phyloP scores from a whole-genome alignment of 2,113 vertebrate species.

The Aplodontia rufa region DNA sequence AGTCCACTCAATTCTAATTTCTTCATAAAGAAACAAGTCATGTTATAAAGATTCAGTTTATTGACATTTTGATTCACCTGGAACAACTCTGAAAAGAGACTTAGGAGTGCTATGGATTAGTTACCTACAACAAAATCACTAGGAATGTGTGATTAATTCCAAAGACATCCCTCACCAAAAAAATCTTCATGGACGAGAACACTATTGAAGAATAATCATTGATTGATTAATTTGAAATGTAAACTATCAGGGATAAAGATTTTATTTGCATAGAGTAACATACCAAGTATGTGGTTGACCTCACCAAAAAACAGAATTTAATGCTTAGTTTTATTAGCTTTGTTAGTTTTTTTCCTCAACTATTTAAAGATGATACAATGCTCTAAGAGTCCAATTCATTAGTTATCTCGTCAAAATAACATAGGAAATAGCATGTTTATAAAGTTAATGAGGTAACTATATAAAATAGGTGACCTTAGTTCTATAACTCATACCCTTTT shows the following conservation, averaged over 20 bases:
- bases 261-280: background rate
- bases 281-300: background rate
- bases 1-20: background rate
- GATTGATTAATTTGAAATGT: background rate
- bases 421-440: background rate
- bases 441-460: background rate
- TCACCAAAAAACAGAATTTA: background rate
- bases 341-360: slow-evolving; percentile 16
- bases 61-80: background rate
- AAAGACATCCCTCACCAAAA: background rate
- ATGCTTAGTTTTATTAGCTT: background rate
- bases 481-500: background rate
- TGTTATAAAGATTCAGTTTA: background rate
- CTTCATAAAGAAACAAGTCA: background rate
- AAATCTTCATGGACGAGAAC: background rate
- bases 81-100: background rate
- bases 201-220: background rate
- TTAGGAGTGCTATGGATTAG: too few species aligned
- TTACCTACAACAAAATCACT: background rate
- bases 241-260: background rate
- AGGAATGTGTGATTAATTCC: background rate
- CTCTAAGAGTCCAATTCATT: slow-evolving; percentile 26
- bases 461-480: background rate
- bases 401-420: background rate
- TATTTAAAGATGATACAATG: background rate